phyloP scores from a whole-genome alignment of 1,140 invertebrate genomes.

The Laupala kohalensis region DNA sequence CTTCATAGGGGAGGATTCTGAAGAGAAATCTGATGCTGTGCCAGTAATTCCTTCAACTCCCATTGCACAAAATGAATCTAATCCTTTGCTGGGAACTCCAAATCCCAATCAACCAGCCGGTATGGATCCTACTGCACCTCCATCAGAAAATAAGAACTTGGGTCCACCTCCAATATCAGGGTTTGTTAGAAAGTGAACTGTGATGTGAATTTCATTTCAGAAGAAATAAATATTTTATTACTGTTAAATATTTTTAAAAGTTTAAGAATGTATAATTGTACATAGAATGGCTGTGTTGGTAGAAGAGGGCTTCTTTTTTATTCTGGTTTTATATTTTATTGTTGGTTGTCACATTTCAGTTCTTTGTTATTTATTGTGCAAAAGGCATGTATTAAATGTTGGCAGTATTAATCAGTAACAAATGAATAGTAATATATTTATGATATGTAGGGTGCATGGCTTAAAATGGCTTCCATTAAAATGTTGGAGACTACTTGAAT shows the following conservation, averaged over 20 bases:
- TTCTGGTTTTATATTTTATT: too few relatives aligned
- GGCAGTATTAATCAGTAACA: neutral
- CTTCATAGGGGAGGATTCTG: neutral
- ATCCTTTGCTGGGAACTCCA: neutral
- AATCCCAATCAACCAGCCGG: constrained; percentile 17
- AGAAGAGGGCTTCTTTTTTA: neutral
- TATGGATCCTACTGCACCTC: constrained; percentile 38
- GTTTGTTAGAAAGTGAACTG: constrained; percentile 31
- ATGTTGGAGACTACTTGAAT: neutral
- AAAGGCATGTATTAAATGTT: neutral
- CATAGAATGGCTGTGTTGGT: neutral
- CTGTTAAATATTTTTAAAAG: neutral
- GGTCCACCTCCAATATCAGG: constrained; percentile 40
- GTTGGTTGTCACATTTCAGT: neutral
- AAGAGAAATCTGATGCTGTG: neutral
- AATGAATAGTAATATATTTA: neutral
- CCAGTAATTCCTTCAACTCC: neutral
- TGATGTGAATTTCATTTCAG: neutral
- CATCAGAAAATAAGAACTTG: constrained; percentile 23
- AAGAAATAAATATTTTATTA: neutral
- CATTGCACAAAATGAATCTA: neutral
- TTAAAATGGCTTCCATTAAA: neutral
- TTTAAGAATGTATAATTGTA: neutral
- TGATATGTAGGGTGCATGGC: neutral
- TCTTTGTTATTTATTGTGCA: neutral